Percentiles rank a stretch among this genome's conserved stretches.
Conservation (phyloP, 2,797 vertebrate genomes). For the Poeciliopsis gracilis region DNA sequence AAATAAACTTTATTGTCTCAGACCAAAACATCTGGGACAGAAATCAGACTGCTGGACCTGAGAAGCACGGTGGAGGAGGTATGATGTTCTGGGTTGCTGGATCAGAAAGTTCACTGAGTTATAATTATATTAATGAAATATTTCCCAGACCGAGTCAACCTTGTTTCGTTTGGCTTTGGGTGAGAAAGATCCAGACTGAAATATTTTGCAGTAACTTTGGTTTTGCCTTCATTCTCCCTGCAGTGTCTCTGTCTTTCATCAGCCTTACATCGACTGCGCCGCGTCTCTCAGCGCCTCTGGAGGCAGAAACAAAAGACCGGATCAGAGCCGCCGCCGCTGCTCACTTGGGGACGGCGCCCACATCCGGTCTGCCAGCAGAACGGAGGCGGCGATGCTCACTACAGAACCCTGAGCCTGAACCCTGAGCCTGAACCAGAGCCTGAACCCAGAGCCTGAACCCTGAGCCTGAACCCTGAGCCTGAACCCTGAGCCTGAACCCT, state of each 20-base stretch:
- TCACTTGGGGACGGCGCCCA: slow-evolving; percentile 41
- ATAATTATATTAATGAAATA: background rate
- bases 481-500: too few species aligned
- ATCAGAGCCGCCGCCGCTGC: slow-evolving; percentile 43
- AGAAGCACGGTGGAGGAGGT: background rate
- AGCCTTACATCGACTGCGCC: slow-evolving; percentile 57
- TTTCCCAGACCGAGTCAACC: background rate
- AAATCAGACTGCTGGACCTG: background rate
- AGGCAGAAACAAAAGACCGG: slow-evolving; percentile 40
- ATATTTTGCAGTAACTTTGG: slow-evolving; percentile 26
- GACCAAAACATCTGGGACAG: too few species aligned
- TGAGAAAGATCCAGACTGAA: background rate
- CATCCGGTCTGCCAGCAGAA: slow-evolving; percentile 20
- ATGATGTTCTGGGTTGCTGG: background rate
- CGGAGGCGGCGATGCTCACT: slow-evolving; percentile 62
- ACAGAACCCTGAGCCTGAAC: slow-evolving; percentile 41
- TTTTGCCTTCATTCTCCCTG: slow-evolving; percentile 39
- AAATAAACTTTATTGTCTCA: too few species aligned
- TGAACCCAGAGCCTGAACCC: too few species aligned
- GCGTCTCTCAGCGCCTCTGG: slow-evolving; percentile 32
- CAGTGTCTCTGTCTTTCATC: slow-evolving; percentile 74
- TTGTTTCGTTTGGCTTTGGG: background rate
- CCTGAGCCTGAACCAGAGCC: too few species aligned
- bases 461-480: too few species aligned
- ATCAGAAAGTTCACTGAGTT: background rate